These are phyloP conservation scores for Grantiella picta DNA, from an alignment of 2,113 vertebrate species.

Conservation along the genomic window DNA sequence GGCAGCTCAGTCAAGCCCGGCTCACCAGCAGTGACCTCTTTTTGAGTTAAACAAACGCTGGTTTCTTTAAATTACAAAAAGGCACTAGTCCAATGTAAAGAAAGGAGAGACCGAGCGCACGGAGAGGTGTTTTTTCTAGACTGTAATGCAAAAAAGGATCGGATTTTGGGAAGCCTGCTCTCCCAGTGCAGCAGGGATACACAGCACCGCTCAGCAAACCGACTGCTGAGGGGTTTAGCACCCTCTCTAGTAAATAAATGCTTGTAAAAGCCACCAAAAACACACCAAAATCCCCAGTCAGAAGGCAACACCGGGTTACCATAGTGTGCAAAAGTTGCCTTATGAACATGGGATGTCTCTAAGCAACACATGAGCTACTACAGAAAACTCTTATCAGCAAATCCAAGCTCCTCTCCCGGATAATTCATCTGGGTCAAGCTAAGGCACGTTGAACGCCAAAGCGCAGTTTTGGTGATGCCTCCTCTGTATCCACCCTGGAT, in stretches of 20 bases:
- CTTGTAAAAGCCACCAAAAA: neutral
- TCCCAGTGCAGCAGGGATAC: neutral
- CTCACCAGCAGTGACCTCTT: neutral
- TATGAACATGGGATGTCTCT: neutral
- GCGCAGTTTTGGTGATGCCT: neutral
- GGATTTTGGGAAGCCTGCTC: neutral
- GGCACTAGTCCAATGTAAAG: conserved; percentile 61
- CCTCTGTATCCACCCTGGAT: neutral
- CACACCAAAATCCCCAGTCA: neutral
- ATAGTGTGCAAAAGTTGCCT: neutral
- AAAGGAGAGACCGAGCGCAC: neutral
- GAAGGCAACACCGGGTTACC: neutral
- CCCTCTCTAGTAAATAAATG: fast-evolving
- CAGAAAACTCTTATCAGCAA: conserved; percentile 10
- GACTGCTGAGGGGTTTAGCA: neutral
- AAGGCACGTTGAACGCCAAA: neutral
- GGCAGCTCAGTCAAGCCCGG: neutral
- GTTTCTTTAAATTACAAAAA: conserved; percentile 54
- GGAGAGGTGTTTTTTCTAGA: conserved; percentile 19
- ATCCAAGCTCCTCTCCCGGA: conserved; percentile 12
- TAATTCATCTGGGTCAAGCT: conserved; percentile 20
- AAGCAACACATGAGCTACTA: conserved; percentile 18
- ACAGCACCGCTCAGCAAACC: neutral
- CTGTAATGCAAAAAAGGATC: neutral
- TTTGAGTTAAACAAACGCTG: conserved; percentile 33